Conservation (phyloP, 2,113 vertebrate genomes). For the Galemys pyrenaicus region DNA sequence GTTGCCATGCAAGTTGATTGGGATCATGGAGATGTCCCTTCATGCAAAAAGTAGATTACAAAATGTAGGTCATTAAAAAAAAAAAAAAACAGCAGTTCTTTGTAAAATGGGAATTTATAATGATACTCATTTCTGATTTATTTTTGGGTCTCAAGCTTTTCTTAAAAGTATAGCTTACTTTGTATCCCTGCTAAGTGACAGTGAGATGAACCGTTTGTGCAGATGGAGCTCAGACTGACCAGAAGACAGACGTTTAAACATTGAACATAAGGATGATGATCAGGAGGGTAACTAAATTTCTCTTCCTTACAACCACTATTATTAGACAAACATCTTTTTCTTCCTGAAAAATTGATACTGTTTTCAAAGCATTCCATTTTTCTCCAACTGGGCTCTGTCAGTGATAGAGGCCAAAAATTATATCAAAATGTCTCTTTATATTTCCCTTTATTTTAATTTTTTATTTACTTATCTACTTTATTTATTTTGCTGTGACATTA, state of each 20-base stretch:
- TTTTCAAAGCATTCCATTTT: not conserved
- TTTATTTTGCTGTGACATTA: no score
- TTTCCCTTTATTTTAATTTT: no score
- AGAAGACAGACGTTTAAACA: not conserved
- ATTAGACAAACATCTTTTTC: not conserved
- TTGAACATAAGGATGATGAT: not conserved
- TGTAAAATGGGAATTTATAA: constrained; percentile 33
- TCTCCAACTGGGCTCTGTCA: not conserved
- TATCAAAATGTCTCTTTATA: not conserved
- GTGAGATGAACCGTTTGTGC: not conserved
- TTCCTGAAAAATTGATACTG: not conserved
- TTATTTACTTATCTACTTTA: no score
- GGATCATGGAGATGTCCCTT: constrained; percentile 18
- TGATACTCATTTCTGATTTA: constrained; percentile 30
- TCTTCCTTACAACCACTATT: not conserved
- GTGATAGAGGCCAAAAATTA: not conserved
- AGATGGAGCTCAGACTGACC: not conserved
- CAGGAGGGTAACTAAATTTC: not conserved
- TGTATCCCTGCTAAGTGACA: no score
- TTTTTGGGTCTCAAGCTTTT: not conserved
- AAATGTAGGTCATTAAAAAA: constrained; percentile 60
- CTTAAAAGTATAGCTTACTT: not conserved
- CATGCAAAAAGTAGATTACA: constrained; percentile 50
- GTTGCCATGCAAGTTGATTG: not conserved
- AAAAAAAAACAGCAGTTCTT: not conserved